Conservation (phyloP, 1,140 invertebrate species). For the Drosophila miranda region DNA sequence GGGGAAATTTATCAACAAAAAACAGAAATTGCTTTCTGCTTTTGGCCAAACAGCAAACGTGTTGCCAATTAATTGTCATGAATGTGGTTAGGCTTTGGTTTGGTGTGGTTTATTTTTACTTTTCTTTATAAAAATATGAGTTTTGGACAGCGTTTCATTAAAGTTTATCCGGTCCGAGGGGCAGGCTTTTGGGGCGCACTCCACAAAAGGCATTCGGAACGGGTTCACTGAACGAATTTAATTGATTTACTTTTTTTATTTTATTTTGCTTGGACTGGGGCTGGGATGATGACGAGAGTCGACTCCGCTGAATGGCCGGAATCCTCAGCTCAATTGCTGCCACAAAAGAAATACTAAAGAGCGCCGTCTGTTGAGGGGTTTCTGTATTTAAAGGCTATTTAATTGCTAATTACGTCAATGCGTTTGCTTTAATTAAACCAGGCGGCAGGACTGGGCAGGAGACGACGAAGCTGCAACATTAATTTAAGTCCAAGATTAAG, state of each 20-base stretch:
- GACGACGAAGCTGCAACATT: slow-evolving; percentile 15
- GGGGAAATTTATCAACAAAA: too few relatives aligned
- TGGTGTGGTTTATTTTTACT: slow-evolving; percentile 12
- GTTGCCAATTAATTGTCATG: slow-evolving; percentile 60
- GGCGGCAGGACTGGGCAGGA: slow-evolving; percentile 5
- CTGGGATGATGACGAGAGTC: too few relatives aligned
- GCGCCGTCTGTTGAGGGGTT: slow-evolving; percentile 28
- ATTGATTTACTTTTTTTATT: slow-evolving; percentile 52
- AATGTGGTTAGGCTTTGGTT: slow-evolving; percentile 35
- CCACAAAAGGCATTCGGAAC: slow-evolving; percentile 45
- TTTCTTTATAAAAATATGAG: slow-evolving; percentile 31
- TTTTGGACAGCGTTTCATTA: slow-evolving; percentile 37
- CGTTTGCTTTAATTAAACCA: slow-evolving; percentile 54
- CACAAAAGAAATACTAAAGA: slow-evolving; percentile 27
- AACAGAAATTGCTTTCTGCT: too few relatives aligned
- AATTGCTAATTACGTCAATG: slow-evolving; percentile 58
- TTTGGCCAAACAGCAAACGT: slow-evolving; percentile 14
- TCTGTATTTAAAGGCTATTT: slow-evolving; percentile 41
- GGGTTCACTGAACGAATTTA: slow-evolving; percentile 72
- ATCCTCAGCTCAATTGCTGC: slow-evolving; percentile 28
- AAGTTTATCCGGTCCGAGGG: slow-evolving; percentile 49
- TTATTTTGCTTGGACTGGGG: neutral
- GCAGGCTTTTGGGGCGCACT: neutral
- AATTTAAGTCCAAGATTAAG: slow-evolving; percentile 44
- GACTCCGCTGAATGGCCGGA: slow-evolving; percentile 10